Percentiles rank a stretch among this genome's conserved stretches.
Evolutionary conservation across 2,113 vertebrate species (phyloP).

Genomic region (Callipepla squamata): DNA sequence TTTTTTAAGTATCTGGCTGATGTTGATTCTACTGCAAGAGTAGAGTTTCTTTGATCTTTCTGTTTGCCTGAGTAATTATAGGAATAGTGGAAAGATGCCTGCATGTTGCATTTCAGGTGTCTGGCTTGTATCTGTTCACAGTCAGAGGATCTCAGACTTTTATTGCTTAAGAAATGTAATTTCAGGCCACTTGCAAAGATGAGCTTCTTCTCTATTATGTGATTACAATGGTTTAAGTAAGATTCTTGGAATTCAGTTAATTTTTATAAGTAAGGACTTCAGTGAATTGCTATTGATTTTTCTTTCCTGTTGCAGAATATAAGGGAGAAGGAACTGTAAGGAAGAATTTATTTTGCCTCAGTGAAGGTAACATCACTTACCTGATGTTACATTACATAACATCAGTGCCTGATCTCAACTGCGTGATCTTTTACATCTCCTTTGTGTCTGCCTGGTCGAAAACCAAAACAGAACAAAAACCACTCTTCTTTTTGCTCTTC

Average conservation of each 20-base stretch:
- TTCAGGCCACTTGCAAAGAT: background rate
- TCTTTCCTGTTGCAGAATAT: background rate
- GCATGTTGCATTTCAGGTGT: background rate
- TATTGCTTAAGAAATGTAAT: background rate
- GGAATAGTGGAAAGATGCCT: background rate
- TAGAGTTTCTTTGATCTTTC: background rate
- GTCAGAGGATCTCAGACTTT: background rate
- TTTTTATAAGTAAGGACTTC: background rate
- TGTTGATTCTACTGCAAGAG: background rate
- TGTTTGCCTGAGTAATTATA: rapidly evolving
- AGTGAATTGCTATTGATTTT: background rate
- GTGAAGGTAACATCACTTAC: background rate
- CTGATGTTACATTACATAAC: too few relatives aligned
- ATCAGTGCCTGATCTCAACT: background rate
- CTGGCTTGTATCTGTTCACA: background rate
- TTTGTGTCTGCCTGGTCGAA: background rate
- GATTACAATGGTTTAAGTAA: background rate
- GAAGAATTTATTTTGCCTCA: background rate
- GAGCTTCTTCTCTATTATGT: background rate
- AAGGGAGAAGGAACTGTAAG: background rate
- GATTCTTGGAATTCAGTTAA: background rate
- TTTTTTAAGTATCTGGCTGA: background rate
- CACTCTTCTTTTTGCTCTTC: background rate
- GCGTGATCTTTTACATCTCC: background rate
- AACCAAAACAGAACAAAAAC: too few relatives aligned